Evolutionary conservation across 2,113 vertebrate species (phyloP).

Genomic region (Forbesichthys agassizii): DNA sequence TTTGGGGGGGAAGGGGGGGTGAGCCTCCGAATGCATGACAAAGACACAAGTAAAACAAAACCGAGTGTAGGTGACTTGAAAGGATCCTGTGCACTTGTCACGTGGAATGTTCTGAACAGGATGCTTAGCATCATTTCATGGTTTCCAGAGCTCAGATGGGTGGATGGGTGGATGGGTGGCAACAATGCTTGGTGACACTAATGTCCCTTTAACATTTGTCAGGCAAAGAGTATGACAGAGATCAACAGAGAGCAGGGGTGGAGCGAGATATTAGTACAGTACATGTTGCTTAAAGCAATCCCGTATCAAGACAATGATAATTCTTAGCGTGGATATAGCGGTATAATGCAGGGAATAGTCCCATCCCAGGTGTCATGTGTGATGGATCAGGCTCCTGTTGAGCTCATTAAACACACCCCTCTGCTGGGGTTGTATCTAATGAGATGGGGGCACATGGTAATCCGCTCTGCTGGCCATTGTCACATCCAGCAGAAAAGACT

Average conservation of each 20-base stretch:
- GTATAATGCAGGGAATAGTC: no score
- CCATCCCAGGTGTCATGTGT: no score
- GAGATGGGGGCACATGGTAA: no score
- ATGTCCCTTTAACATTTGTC: conserved; percentile 9
- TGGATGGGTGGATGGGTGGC: conserved; percentile 14
- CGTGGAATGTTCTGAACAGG: conserved; percentile 40
- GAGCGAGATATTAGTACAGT: not conserved
- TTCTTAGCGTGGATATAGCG: no score
- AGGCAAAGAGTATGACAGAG: not conserved
- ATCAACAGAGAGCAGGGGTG: not conserved
- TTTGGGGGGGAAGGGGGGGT: not conserved
- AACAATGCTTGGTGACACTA: conserved; percentile 19
- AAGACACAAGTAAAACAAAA: conserved; percentile 59
- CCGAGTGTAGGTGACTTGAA: conserved; percentile 22
- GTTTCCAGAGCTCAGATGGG: conserved; percentile 6
- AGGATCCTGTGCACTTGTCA: conserved; percentile 25
- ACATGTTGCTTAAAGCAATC: no score
- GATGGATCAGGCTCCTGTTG: no score
- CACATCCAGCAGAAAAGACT: no score
- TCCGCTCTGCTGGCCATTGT: no score
- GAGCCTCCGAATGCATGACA: conserved; percentile 61
- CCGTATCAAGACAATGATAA: no score
- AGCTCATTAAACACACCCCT: no score
- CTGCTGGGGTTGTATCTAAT: no score
- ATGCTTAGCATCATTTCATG: conserved; percentile 36